Percentiles rank a stretch among this genome's conserved stretches.
These are phyloP conservation scores for Sialia sialis DNA, from an alignment of 2,113 vertebrate species.

Conservation along the genomic window DNA sequence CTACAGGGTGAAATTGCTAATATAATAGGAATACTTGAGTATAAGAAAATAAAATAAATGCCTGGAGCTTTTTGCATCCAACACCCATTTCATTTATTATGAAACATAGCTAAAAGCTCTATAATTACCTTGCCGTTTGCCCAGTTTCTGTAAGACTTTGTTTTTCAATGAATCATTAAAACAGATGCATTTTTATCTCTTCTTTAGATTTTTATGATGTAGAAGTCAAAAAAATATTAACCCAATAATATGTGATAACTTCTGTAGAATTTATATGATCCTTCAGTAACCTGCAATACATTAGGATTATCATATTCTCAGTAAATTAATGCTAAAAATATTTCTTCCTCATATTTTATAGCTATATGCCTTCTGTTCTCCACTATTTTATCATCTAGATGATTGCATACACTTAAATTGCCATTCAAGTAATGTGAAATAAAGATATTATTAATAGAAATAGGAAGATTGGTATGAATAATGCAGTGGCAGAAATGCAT, in stretches of 20 bases:
- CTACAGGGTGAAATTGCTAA: background rate
- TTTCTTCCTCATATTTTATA: constrained; percentile 42
- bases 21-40: background rate
- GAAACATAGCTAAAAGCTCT: constrained; percentile 22
- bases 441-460: background rate
- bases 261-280: background rate
- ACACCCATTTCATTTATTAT: background rate
- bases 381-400: background rate
- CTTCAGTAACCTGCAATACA: background rate
- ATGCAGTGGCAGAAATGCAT: background rate
- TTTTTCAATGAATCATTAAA: constrained; percentile 23
- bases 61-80: background rate
- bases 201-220: background rate
- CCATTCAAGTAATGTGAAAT: background rate
- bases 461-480: background rate
- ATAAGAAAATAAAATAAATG: background rate
- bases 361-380: background rate
- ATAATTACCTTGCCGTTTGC: background rate
- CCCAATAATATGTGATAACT: background rate
- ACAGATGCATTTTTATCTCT: constrained; percentile 4
- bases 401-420: background rate
- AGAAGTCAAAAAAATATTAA: background rate
- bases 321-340: constrained; percentile 2
- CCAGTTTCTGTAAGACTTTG: background rate
- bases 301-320: background rate